Percentiles rank a stretch among this genome's conserved stretches.
Conservation (phyloP, 2,888 invertebrate species). For the Leucophenga montana region DNA sequence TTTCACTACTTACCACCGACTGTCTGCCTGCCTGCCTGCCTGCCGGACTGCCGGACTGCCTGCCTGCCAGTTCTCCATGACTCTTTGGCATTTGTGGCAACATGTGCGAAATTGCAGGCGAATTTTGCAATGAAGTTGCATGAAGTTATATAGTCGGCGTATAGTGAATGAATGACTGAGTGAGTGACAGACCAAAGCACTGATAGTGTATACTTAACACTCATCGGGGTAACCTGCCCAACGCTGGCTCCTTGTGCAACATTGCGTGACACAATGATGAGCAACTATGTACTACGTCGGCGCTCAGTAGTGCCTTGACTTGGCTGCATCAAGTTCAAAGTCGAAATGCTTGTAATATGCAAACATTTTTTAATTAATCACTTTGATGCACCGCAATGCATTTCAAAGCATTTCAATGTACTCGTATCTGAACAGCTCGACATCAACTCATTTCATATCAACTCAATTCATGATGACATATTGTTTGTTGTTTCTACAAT, state of each 20-base stretch:
- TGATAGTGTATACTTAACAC: slow-evolving; percentile 26
- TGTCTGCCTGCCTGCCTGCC: too few relatives aligned
- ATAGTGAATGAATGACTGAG: slow-evolving; percentile 2
- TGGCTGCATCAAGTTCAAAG: slow-evolving; percentile 60
- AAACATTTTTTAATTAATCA: slow-evolving; percentile 67
- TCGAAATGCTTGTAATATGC: slow-evolving; percentile 67
- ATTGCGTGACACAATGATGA: too few relatives aligned
- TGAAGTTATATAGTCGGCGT: too few relatives aligned
- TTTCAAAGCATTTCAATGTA: neutral
- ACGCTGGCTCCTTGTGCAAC: neutral
- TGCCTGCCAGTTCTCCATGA: neutral
- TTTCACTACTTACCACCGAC: too few relatives aligned
- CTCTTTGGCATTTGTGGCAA: slow-evolving; percentile 1
- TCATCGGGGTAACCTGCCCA: neutral
- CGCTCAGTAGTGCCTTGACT: neutral
- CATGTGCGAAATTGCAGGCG: neutral
- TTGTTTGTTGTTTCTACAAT: slow-evolving; percentile 42
- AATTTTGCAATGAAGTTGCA: neutral
- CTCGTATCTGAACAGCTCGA: too few relatives aligned
- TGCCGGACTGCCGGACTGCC: neutral
- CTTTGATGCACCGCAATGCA: slow-evolving; percentile 58
- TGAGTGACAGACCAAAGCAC: slow-evolving; percentile 28
- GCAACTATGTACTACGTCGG: neutral
- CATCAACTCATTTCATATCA: too few relatives aligned
- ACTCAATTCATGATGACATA: slow-evolving; percentile 50